phyloP scores from a whole-genome alignment of 2,888 invertebrate species.

The Rhynchonema sp. region DNA sequence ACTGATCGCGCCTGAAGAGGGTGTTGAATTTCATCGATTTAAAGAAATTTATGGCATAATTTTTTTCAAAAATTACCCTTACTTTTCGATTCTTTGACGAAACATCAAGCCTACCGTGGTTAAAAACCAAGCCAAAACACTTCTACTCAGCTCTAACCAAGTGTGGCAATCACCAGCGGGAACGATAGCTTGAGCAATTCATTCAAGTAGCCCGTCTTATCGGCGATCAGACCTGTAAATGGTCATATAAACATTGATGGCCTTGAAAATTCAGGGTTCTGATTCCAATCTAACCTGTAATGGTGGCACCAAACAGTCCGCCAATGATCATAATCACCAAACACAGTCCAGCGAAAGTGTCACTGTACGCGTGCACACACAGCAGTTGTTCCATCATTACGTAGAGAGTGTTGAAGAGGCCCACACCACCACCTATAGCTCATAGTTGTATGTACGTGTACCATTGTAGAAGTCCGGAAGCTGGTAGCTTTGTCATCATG shows the following conservation, averaged over 20 bases:
- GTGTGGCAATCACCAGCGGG: neutral
- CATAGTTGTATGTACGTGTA: too few relatives aligned
- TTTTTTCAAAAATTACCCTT: too few relatives aligned
- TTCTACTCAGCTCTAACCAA: too few relatives aligned
- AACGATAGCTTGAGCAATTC: neutral
- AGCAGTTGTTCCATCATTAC: neutral
- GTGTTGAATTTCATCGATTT: too few relatives aligned
- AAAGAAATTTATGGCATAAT: too few relatives aligned
- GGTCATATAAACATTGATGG: too few relatives aligned
- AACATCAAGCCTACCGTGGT: too few relatives aligned
- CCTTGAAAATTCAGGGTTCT: neutral
- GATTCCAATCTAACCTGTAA: too few relatives aligned
- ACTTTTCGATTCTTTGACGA: too few relatives aligned
- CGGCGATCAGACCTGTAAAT: neutral
- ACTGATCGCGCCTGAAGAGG: neutral
- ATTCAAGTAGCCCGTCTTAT: neutral
- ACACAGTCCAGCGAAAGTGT: neutral
- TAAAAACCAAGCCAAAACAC: too few relatives aligned
- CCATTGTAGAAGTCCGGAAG: neutral
- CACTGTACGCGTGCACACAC: neutral
- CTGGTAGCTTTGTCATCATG: neutral
- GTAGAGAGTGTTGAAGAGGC: neutral
- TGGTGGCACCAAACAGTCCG: neutral
- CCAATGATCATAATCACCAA: neutral
- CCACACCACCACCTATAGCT: neutral